phyloP scores from a whole-genome alignment of 2,113 vertebrate genomes.

The Phoenicopterus ruber region DNA sequence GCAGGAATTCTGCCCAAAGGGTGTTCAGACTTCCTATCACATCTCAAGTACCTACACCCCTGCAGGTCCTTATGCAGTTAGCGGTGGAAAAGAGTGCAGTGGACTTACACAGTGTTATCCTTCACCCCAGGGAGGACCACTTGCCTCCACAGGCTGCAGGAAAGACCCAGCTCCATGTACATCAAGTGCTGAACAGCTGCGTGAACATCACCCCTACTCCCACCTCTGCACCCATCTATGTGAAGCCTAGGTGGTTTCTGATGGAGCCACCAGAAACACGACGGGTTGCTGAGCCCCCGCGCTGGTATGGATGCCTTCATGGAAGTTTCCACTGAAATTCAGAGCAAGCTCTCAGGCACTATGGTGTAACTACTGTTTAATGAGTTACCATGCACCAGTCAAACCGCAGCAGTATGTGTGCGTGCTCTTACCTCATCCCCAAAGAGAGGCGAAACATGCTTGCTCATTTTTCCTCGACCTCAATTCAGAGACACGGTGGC shows the following conservation, averaged over 20 bases:
- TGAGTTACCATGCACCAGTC: neutral
- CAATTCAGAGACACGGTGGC: neutral
- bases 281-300: neutral
- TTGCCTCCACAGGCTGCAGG: neutral
- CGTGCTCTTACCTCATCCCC: neutral
- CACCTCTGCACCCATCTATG: neutral
- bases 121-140: neutral
- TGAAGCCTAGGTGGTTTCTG: neutral
- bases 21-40: accelerated
- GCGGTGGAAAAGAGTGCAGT: neutral
- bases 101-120: neutral
- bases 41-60: neutral
- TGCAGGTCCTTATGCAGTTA: neutral
- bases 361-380: neutral
- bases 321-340: constrained; percentile 15
- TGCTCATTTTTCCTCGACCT: neutral
- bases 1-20: neutral
- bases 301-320: neutral
- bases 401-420: neutral
- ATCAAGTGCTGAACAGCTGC: neutral
- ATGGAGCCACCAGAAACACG: neutral
- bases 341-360: neutral
- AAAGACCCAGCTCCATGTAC: neutral
- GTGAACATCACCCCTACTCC: neutral
- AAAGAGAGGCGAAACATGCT: neutral